Evolutionary conservation across 30 jellyfish, hydroid and myxozoan genomes (phyloP).

Genomic region (Cassiopea xamachana): DNA sequence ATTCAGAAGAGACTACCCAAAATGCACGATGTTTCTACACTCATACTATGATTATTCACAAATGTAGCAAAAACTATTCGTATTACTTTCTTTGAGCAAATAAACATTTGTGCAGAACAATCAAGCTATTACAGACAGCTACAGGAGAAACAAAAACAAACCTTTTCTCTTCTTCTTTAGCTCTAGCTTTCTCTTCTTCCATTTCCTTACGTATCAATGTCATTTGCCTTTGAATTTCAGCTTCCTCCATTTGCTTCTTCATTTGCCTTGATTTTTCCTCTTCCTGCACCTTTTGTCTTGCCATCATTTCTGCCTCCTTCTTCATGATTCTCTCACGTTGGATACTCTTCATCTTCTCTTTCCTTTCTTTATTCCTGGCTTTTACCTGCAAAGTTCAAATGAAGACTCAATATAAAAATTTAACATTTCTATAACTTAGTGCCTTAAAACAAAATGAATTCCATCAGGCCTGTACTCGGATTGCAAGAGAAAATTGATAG

Average conservation of each 20-base stretch:
- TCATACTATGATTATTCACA: too few relatives aligned
- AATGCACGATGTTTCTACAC: too few relatives aligned
- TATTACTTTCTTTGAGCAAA: too few relatives aligned
- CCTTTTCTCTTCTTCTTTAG: slow-evolving; percentile 78
- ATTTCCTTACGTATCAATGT: slow-evolving; percentile 83
- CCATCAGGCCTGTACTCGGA: not conserved
- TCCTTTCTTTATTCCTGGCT: slow-evolving; percentile 68
- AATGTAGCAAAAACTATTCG: too few relatives aligned
- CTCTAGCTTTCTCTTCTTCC: slow-evolving; percentile 72
- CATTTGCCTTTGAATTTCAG: slow-evolving; percentile 82
- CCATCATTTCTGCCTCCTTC: slow-evolving; percentile 73
- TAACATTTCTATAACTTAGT: not conserved
- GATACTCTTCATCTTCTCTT: slow-evolving; percentile 24
- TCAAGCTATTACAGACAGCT: not conserved
- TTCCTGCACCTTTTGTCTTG: slow-evolving; percentile 69
- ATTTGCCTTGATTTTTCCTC: slow-evolving; percentile 79
- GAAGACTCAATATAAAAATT: not conserved
- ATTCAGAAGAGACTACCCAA: too few relatives aligned
- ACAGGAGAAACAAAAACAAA: not conserved
- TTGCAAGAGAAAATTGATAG: too few relatives aligned
- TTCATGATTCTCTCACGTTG: slow-evolving; percentile 60
- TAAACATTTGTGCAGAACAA: not conserved
- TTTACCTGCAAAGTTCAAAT: slow-evolving; percentile 52
- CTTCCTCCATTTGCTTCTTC: slow-evolving; percentile 79
- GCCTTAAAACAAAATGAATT: not conserved